Percentiles rank a stretch among this genome's conserved stretches.
Evolutionary conservation across 2,888 invertebrate genomes (phyloP).

Genomic region (Argynnis bischoffii): DNA sequence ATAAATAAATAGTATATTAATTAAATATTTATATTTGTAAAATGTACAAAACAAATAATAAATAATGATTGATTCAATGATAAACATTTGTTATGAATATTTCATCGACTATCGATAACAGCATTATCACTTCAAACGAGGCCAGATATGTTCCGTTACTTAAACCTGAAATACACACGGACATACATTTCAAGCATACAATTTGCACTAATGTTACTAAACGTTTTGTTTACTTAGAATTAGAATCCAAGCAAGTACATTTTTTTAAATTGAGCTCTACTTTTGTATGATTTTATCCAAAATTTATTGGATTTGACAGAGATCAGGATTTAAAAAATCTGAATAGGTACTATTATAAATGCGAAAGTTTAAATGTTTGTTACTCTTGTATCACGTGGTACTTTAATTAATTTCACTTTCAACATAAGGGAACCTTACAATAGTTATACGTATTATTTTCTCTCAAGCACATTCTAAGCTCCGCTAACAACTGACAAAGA

Average conservation of each 20-base stretch:
- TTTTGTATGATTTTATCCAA: neutral
- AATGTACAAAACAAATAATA: neutral
- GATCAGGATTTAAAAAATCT: too few relatives aligned
- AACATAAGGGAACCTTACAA: neutral
- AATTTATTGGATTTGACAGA: too few relatives aligned
- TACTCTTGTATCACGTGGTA: neutral
- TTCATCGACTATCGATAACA: constrained; percentile 55
- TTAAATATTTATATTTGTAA: neutral
- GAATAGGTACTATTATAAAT: too few relatives aligned
- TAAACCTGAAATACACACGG: constrained; percentile 52
- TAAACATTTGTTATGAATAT: constrained; percentile 9
- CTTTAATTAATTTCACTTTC: neutral
- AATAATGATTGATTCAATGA: neutral
- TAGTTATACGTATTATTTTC: constrained; percentile 46
- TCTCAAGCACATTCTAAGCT: constrained; percentile 38
- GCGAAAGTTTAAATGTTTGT: neutral
- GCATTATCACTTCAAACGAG: constrained; percentile 70
- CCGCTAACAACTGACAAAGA: constrained; percentile 53
- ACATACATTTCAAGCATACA: constrained; percentile 41
- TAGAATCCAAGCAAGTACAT: constrained; percentile 19
- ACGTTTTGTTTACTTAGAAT: constrained; percentile 30
- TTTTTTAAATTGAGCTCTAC: constrained; percentile 29
- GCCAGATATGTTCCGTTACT: constrained; percentile 65
- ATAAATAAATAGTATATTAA: too few relatives aligned
- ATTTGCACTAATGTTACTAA: constrained; percentile 29